Conservation (phyloP, 2,113 vertebrate genomes). For the Andinoacara biseriatus region DNA sequence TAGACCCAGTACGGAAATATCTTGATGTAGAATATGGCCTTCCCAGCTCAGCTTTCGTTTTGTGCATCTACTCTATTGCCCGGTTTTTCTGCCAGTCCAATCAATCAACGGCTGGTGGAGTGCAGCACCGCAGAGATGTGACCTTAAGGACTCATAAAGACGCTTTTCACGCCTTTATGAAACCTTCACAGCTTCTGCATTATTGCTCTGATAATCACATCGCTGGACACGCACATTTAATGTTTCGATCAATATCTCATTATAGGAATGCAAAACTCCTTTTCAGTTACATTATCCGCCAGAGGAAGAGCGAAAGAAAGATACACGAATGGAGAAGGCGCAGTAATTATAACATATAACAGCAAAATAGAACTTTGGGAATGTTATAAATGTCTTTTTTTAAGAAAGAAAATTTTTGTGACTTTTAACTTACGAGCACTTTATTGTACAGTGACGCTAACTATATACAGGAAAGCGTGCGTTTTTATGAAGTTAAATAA, state of each 20-base stretch:
- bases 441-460: background rate
- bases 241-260: constrained; percentile 64
- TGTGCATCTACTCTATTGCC: background rate
- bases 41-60: background rate
- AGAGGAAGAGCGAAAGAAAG: background rate
- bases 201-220: constrained; percentile 38
- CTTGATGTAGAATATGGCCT: background rate
- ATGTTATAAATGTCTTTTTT: background rate
- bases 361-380: background rate
- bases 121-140: constrained; percentile 24
- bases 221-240: constrained; percentile 34
- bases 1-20: background rate
- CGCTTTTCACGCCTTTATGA: constrained; percentile 52
- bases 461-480: background rate
- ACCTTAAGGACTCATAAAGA: constrained; percentile 62
- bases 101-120: constrained; percentile 37
- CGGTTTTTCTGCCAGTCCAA: background rate
- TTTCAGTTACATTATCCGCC: constrained; percentile 39
- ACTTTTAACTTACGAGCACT: background rate
- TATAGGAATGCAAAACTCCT: constrained; percentile 62
- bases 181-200: constrained; percentile 29
- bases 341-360: background rate
- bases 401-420: background rate
- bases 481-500: background rate
- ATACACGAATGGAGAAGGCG: background rate